Evolutionary conservation across 1,140 invertebrate genomes (phyloP).

Genomic region (Bradysia coprophila): DNA sequence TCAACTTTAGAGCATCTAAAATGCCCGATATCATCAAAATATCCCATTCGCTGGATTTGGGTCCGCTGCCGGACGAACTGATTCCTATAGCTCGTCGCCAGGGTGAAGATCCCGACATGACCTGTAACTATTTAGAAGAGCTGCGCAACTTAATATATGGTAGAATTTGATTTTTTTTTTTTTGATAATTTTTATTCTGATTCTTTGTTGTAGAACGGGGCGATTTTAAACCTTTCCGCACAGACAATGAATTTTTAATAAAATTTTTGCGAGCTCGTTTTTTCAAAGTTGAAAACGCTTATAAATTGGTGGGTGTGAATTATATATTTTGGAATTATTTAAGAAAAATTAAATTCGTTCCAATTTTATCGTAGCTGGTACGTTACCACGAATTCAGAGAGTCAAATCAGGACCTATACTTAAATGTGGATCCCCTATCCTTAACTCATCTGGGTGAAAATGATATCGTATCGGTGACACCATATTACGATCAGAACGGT

Average conservation of each 20-base stretch:
- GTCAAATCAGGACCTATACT: constrained; percentile 45
- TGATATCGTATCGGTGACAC: constrained; percentile 47
- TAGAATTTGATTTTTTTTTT: constrained; percentile 20
- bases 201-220: constrained; percentile 37
- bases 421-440: constrained; percentile 41
- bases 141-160: constrained; percentile 58
- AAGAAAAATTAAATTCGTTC: no score
- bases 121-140: constrained; percentile 30
- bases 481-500: constrained; percentile 49
- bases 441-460: constrained; percentile 46
- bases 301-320: constrained; percentile 44
- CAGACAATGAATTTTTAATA: constrained; percentile 65
- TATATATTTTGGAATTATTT: constrained; percentile 2
- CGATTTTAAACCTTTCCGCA: constrained; percentile 50
- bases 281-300: constrained; percentile 59
- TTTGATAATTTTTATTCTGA: constrained; percentile 1
- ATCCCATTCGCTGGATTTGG: constrained; percentile 8
- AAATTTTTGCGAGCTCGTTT: constrained; percentile 66
- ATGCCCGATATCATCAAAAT: constrained; percentile 17
- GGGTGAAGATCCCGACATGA: constrained; percentile 32
- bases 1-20: constrained; percentile 8
- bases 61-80: constrained; percentile 15
- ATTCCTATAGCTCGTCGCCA: constrained; percentile 17
- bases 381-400: constrained; percentile 59
- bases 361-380: constrained; percentile 36